Percentiles rank a stretch among this genome's conserved stretches.
Evolutionary conservation across 2,797 vertebrate genomes (phyloP).

Genomic region (Cephalopachus bancanus): DNA sequence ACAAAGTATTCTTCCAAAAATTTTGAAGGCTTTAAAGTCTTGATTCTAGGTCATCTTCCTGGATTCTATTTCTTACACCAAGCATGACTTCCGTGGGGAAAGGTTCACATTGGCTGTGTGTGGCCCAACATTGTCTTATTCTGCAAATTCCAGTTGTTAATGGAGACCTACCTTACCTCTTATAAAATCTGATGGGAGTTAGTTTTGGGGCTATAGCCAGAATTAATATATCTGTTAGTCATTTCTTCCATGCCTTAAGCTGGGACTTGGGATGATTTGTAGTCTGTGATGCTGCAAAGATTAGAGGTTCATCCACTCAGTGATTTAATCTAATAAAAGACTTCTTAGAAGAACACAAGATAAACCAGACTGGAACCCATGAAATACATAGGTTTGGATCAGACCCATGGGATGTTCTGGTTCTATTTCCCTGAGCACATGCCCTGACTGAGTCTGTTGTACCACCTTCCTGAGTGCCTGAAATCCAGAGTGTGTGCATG

Average conservation of each 20-base stretch:
- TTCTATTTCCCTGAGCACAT: neutral
- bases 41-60: neutral
- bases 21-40: too few species aligned
- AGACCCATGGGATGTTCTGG: accelerated
- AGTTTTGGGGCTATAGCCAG: neutral
- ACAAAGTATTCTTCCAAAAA: too few species aligned
- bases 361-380: neutral
- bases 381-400: neutral
- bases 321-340: neutral
- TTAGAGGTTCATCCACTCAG: neutral
- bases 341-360: neutral
- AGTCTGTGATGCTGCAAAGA: neutral
- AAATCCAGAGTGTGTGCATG: accelerated
- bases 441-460: neutral
- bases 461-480: accelerated
- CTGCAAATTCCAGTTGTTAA: neutral
- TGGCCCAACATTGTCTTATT: accelerated
- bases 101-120: accelerated
- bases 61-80: neutral
- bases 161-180: neutral
- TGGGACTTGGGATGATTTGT: neutral
- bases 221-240: accelerated
- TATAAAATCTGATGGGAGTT: neutral
- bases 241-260: neutral
- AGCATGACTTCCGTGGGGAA: accelerated